These are phyloP conservation scores for Pithys albifrons DNA, from an alignment of 2,113 vertebrate species.

Conservation along the genomic window DNA sequence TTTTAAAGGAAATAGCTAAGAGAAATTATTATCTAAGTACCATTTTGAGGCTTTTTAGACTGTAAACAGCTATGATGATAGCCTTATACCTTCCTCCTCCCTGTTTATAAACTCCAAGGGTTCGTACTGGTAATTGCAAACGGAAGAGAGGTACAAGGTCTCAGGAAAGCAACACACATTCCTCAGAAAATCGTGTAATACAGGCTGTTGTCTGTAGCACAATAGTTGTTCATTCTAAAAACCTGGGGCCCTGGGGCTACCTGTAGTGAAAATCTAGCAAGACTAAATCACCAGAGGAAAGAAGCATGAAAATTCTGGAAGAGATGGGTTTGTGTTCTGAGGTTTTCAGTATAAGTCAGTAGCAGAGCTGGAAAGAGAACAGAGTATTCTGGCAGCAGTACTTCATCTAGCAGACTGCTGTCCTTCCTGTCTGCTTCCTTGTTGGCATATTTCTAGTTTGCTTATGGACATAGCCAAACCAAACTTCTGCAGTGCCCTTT, in stretches of 20 bases:
- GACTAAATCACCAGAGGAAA: not conserved
- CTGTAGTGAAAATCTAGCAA: not conserved
- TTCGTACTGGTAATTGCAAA: not conserved
- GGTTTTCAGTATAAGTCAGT: not conserved
- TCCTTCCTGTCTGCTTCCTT: not conserved
- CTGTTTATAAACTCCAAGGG: not conserved
- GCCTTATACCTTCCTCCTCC: not conserved
- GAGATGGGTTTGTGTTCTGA: not conserved
- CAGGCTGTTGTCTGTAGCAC: not conserved
- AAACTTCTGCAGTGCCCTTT: not conserved
- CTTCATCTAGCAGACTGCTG: not conserved
- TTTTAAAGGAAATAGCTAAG: slow-evolving; percentile 31
- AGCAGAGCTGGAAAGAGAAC: not conserved
- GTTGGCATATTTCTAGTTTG: not conserved
- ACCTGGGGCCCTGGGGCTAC: rapidly evolving
- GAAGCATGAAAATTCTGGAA: not conserved
- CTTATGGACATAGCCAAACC: not conserved
- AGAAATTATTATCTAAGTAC: slow-evolving; percentile 24
- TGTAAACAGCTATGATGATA: slow-evolving; percentile 13
- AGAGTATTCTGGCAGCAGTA: not conserved
- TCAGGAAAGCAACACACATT: not conserved
- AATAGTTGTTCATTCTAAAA: not conserved
- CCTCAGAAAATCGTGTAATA: not conserved
- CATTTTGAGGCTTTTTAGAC: slow-evolving; percentile 25
- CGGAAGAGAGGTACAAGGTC: not conserved